Base-by-base conservation (phyloP, 35 echinoderm and acorn worm genomes). In the Ptychodera flava region DNA sequence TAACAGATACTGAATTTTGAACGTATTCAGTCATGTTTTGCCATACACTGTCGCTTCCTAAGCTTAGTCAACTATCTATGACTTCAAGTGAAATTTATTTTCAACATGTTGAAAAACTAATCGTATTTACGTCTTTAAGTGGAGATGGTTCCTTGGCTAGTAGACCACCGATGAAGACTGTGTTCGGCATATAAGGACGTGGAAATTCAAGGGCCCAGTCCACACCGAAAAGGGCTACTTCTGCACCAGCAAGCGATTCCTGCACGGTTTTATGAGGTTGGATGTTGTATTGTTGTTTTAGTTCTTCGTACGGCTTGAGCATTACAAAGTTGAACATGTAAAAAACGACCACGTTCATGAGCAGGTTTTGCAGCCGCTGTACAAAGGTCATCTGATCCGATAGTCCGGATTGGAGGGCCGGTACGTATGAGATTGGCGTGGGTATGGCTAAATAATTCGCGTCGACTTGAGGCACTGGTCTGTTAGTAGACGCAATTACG, bases 301-400 rank as follows among this genome's bases (percentile, higher is more conserved):
- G 76, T 77, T 77, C 76, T 77, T 77, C 76, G n/a, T 16, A 77
- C 76, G 76, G 76, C n/a, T n/a, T n/a, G n/a, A 77, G 76, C 76
- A 77, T 77, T 77, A 15, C 15, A 38, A 29, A 87, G 76, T 14
- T 80, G 16, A 0, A 83, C 31, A 35, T 83, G 16, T 30, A 32
- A 37, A 30, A 64, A n/a, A n/a, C n/a, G n/a, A n/a, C 0, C 0
- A 89, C 76, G 0, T 79, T 53, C 16, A 35, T 38, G 16, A 37
- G 32, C n/a, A 83, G 75, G 34, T 89, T 89, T 33, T 89, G 27
- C 1, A 89, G 37, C 29, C 87, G 33, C 30, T 89, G 16, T 16
- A 83, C 31, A 32, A 89, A 89, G 29, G 35, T 82, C 87, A 89
- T 89, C 76, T 89, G 79, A 35, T 89, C 87, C 1, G 87, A 82